phyloP scores from a whole-genome alignment of 1,140 invertebrate species.

The Caenorhabditis latens region DNA sequence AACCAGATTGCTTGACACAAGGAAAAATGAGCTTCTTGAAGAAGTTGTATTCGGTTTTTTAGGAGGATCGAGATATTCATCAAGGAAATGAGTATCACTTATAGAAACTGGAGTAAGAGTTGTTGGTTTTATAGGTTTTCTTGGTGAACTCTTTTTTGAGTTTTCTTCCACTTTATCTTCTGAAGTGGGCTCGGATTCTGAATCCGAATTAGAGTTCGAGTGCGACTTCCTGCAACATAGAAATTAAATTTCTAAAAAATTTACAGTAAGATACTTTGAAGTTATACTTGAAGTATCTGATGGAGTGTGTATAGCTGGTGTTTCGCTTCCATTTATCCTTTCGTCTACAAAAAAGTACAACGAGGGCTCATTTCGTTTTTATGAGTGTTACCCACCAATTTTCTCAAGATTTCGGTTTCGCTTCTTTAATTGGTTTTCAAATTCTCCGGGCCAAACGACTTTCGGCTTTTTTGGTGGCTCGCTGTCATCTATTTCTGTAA shows the following conservation, averaged over 20 bases:
- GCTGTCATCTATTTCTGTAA: slow-evolving; percentile 10
- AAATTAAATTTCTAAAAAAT: neutral
- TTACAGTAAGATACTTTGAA: slow-evolving; percentile 32
- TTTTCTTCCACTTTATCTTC: neutral
- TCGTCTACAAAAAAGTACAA: neutral
- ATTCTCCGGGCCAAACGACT: slow-evolving; percentile 47
- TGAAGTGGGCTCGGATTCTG: neutral
- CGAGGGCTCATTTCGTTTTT: neutral
- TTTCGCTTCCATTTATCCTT: neutral
- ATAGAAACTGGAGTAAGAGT: neutral
- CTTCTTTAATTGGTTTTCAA: slow-evolving; percentile 45
- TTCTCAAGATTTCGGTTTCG: slow-evolving; percentile 50
- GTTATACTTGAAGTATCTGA: slow-evolving; percentile 33
- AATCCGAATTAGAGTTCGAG: slow-evolving; percentile 17
- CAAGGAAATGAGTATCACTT: slow-evolving; percentile 3
- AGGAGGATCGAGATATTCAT: slow-evolving; percentile 16
- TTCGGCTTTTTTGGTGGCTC: slow-evolving; percentile 21
- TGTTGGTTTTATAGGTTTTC: neutral
- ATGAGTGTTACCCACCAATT: slow-evolving; percentile 26
- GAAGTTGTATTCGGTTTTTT: slow-evolving; percentile 14
- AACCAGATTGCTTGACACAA: slow-evolving; percentile 46
- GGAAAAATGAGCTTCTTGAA: slow-evolving; percentile 9
- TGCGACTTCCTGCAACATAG: neutral
- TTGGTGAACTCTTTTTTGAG: neutral
- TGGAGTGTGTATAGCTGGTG: slow-evolving; percentile 46